Conservation (phyloP, 2,888 invertebrate genomes). For the Drosophila fungiperda region DNA sequence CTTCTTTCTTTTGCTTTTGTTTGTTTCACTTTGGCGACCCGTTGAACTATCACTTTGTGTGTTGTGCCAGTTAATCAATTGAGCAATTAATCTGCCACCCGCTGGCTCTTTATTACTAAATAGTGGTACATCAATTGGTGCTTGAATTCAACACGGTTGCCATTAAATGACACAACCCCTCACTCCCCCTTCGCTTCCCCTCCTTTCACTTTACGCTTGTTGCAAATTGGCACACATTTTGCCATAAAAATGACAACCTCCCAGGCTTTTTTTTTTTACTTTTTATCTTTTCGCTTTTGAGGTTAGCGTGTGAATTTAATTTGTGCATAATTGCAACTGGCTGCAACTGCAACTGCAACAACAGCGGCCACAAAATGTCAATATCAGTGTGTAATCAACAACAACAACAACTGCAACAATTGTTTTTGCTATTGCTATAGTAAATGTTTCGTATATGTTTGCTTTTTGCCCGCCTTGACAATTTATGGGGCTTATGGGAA, state of each 20-base stretch:
- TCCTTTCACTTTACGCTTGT: neutral
- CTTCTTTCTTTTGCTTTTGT: too few species aligned
- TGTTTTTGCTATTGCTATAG: slow-evolving; percentile 5
- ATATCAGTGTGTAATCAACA: slow-evolving; percentile 72
- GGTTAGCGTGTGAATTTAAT: slow-evolving; percentile 76
- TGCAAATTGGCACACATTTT: slow-evolving; percentile 56
- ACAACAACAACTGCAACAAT: slow-evolving; percentile 8
- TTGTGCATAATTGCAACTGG: slow-evolving; percentile 69
- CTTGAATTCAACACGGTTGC: slow-evolving; percentile 53
- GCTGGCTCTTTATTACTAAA: slow-evolving; percentile 16
- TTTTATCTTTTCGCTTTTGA: slow-evolving; percentile 29
- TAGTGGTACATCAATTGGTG: slow-evolving; percentile 42
- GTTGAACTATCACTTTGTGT: slow-evolving; percentile 14
- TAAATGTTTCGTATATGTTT: slow-evolving; percentile 39
- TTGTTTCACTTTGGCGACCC: slow-evolving; percentile 9
- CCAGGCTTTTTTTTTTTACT: slow-evolving; percentile 7
- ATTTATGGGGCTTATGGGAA: slow-evolving; percentile 46
- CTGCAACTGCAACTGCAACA: slow-evolving; percentile 34
- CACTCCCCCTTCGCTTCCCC: neutral
- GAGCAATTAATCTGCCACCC: slow-evolving; percentile 26
- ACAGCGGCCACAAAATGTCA: slow-evolving; percentile 62
- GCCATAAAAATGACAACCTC: slow-evolving; percentile 43
- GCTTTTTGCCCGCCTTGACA: slow-evolving; percentile 36
- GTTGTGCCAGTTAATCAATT: slow-evolving; percentile 9
- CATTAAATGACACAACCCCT: slow-evolving; percentile 37